Percentiles rank a stretch among this genome's conserved stretches.
Evolutionary conservation across 30 jellyfish, hydroid and myxozoan species (phyloP).

Genomic region (Aurelia sp.): DNA sequence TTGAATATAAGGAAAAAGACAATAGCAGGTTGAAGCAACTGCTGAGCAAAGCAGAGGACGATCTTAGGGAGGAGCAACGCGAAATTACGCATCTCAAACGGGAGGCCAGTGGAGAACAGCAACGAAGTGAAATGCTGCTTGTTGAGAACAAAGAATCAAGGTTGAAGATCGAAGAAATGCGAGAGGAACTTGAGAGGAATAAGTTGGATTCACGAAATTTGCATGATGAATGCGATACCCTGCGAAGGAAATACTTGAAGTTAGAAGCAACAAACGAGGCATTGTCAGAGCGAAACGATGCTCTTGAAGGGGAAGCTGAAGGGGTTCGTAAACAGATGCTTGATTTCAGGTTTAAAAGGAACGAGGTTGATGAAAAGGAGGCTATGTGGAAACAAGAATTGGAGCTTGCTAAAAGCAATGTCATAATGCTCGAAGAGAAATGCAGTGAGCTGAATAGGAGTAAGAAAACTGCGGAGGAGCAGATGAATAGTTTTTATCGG

Average conservation of each 20-base stretch:
- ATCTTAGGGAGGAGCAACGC: constrained; percentile 40
- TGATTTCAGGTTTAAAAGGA: constrained; percentile 34
- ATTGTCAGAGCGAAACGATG: constrained; percentile 60
- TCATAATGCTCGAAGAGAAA: constrained; percentile 42
- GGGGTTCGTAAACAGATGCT: constrained; percentile 52
- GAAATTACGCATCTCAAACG: constrained; percentile 21
- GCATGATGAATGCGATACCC: constrained; percentile 46
- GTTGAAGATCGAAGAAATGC: constrained; percentile 34
- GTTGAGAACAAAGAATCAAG: constrained; percentile 43
- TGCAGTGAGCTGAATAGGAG: constrained; percentile 33
- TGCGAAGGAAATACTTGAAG: constrained; percentile 57
- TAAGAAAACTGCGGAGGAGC: constrained; percentile 15
- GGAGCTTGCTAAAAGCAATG: constrained; percentile 42
- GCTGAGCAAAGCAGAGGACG: constrained; percentile 61
- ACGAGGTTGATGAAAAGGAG: constrained; percentile 60
- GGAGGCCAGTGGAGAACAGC: constrained; percentile 37
- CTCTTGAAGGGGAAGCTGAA: constrained; percentile 64
- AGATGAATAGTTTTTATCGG: not conserved
- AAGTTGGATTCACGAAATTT: constrained; percentile 14
- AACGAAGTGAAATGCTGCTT: constrained; percentile 14
- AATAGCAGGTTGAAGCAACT: constrained; percentile 44
- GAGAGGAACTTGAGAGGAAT: constrained; percentile 42
- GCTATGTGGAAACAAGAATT: constrained; percentile 45
- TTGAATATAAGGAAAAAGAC: constrained; percentile 55
- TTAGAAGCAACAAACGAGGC: constrained; percentile 68